Conservation (phyloP, 2,797 vertebrate genomes). For the Pempheris klunzingeri region DNA sequence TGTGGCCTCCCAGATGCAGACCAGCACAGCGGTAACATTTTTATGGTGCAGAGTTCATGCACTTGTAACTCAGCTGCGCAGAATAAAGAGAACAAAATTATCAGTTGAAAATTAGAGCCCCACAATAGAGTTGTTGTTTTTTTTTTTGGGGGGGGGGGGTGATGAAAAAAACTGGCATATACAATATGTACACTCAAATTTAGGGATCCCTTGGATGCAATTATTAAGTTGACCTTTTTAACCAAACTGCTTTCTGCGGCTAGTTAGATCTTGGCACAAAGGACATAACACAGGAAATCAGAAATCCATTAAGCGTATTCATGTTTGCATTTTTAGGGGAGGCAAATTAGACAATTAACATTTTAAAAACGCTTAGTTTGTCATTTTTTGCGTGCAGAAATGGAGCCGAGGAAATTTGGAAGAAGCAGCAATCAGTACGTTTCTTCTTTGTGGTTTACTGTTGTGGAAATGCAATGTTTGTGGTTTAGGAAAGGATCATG, state of each 20-base stretch:
- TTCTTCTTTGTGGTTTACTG: conserved; percentile 1
- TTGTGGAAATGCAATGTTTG: conserved; percentile 5
- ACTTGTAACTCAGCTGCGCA: conserved; percentile 47
- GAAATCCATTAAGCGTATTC: background rate
- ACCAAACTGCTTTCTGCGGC: too few species aligned
- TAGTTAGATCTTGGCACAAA: too few species aligned
- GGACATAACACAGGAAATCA: background rate
- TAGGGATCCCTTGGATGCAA: background rate
- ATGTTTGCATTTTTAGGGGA: background rate
- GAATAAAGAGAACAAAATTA: conserved; percentile 21
- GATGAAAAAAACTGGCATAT: background rate
- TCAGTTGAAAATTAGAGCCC: conserved; percentile 7
- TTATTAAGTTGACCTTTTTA: background rate
- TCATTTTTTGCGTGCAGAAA: background rate
- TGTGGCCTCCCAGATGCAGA: conserved; percentile 75
- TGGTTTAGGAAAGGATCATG: conserved; percentile 1
- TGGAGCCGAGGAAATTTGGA: background rate
- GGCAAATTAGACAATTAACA: background rate
- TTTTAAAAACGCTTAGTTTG: background rate
- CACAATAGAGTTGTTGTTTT: background rate
- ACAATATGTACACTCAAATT: background rate
- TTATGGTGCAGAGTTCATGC: conserved; percentile 60
- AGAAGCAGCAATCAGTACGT: background rate
- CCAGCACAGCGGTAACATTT: conserved; percentile 64
- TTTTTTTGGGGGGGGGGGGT: background rate